A percentile compares a stretch with the other conserved stretches of the same genome.
Evolutionary conservation across 1,140 invertebrate species (phyloP).

Genomic region (Drosophila orosa): DNA sequence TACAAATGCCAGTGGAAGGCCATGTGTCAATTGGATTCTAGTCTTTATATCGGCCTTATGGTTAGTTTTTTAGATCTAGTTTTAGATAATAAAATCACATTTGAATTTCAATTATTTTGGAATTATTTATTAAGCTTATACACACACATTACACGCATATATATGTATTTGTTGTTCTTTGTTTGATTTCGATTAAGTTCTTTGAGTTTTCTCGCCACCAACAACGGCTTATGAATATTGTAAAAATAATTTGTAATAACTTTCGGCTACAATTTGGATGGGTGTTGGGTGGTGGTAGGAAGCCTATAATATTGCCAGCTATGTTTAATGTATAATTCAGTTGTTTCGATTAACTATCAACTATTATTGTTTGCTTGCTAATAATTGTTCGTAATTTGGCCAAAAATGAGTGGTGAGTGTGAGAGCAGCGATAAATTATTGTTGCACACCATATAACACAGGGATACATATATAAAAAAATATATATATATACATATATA

Average conservation of each 20-base stretch:
- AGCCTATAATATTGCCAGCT: conserved; percentile 35
- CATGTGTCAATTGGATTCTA: not conserved
- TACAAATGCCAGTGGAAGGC: not conserved
- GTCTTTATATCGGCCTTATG: not conserved
- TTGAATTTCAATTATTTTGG: conserved; percentile 30
- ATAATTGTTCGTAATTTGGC: conserved; percentile 39
- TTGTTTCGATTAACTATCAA: conserved; percentile 38
- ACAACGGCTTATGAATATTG: conserved; percentile 39
- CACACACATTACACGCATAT: conserved; percentile 60
- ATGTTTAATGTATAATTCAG: conserved; percentile 24
- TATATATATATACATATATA: conserved; percentile 29
- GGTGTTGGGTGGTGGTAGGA: conserved; percentile 3
- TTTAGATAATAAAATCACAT: not conserved
- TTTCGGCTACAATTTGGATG: conserved; percentile 14
- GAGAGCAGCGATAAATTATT: conserved; percentile 32
- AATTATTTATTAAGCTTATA: conserved; percentile 65
- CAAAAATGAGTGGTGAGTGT: conserved; percentile 21
- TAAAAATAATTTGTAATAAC: conserved; percentile 38
- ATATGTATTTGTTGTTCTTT: conserved; percentile 15
- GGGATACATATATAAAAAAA: conserved; percentile 56
- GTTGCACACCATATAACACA: conserved; percentile 45
- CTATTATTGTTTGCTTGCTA: conserved; percentile 52
- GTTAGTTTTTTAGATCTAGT: not conserved
- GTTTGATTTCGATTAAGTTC: conserved; percentile 39
- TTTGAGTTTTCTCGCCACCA: conserved; percentile 26